phyloP scores from a whole-genome alignment of 2,113 vertebrate genomes.

The Podilymbus podiceps region DNA sequence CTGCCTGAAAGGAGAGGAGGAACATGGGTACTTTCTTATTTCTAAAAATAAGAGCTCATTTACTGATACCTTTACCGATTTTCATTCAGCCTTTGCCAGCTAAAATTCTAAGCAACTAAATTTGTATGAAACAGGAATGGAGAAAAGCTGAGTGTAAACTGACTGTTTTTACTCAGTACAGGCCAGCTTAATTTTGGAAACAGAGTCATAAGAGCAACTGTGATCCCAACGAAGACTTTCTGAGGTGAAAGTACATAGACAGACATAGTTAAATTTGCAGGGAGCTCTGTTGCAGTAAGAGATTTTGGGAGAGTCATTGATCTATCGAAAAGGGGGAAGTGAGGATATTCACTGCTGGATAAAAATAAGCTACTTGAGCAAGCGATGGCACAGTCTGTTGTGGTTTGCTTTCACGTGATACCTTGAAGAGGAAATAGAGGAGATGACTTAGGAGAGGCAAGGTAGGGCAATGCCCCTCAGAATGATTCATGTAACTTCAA shows the following conservation, averaged over 20 bases:
- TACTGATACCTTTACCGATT: background rate
- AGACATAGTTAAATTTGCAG: background rate
- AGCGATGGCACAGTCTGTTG: constrained; percentile 58
- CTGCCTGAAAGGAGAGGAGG: background rate
- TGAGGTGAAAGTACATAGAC: background rate
- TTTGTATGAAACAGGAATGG: background rate
- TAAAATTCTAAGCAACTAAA: background rate
- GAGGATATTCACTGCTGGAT: constrained; percentile 37
- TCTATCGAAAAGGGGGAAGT: constrained; percentile 62
- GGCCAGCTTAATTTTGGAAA: background rate
- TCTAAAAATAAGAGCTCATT: background rate
- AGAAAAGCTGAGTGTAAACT: background rate
- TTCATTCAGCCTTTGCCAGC: background rate
- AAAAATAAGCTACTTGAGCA: constrained; percentile 72
- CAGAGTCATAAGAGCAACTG: background rate
- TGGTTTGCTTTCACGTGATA: constrained; percentile 65
- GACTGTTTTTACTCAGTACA: background rate
- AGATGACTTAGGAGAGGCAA: constrained; percentile 56
- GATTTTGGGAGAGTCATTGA: constrained; percentile 22
- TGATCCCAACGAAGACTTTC: background rate
- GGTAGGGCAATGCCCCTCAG: constrained; percentile 35
- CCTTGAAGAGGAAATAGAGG: constrained; percentile 59
- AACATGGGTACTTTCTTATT: background rate
- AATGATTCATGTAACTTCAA: constrained; percentile 21
- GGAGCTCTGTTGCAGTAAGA: background rate